A percentile compares a stretch with the other conserved stretches of the same genome.
phyloP scores from a whole-genome alignment of 92 coral and sea anemone species.

The Phenganax subtilis region DNA sequence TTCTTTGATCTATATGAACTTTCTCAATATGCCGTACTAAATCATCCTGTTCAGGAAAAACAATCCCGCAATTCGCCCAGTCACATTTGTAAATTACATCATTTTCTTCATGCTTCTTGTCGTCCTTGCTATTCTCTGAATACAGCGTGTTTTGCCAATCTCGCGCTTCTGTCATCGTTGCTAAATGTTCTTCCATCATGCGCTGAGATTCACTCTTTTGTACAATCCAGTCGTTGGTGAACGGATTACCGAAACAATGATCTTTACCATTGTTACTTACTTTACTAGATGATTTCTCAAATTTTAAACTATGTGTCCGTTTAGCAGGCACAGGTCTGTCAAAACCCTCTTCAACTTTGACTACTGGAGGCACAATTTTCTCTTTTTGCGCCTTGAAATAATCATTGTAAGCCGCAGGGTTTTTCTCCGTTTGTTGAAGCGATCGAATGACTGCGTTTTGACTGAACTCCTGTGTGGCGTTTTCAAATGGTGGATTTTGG shows the following conservation, averaged over 20 bases:
- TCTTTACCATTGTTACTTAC: background rate
- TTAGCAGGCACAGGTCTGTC: slow-evolving; percentile 41
- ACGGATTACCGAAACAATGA: background rate
- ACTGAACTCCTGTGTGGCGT: slow-evolving; percentile 13
- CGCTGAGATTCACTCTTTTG: slow-evolving; percentile 40
- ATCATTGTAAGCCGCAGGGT: slow-evolving; percentile 4
- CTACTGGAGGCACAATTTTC: slow-evolving; percentile 35
- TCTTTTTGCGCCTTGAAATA: slow-evolving; percentile 23
- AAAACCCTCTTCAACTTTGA: slow-evolving; percentile 33
- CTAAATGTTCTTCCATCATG: slow-evolving; percentile 33
- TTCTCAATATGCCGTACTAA: slow-evolving; percentile 93
- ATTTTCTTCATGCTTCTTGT: slow-evolving; percentile 1
- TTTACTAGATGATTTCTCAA: slow-evolving; percentile 9
- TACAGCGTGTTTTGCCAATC: background rate
- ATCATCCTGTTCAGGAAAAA: slow-evolving; percentile 88
- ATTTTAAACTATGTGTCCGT: slow-evolving; percentile 16
- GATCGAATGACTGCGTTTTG: slow-evolving; percentile 34
- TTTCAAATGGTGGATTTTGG: background rate
- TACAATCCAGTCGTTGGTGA: slow-evolving; percentile 21
- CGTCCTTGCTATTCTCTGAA: background rate
- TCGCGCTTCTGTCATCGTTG: slow-evolving; percentile 11
- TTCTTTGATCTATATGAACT: slow-evolving; percentile 97
- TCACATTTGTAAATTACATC: slow-evolving; percentile 49
- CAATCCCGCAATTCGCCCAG: slow-evolving; percentile 80
- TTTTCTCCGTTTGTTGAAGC: slow-evolving; percentile 2